These are phyloP conservation scores for Neelides folsomi DNA, from an alignment of 2,888 invertebrate species.

Conservation along the genomic window DNA sequence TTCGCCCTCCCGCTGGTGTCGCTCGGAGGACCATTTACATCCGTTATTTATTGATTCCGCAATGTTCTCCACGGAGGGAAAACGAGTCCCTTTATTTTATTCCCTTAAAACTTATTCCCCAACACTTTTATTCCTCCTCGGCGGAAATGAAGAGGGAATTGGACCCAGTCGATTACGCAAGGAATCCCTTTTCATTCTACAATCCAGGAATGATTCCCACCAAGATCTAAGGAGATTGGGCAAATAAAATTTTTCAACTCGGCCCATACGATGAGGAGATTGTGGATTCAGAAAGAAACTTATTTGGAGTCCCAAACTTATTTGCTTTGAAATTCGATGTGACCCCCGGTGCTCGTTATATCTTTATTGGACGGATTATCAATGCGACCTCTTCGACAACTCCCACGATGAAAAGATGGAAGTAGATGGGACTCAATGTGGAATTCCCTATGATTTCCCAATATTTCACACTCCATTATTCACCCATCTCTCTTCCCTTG, in stretches of 20 bases:
- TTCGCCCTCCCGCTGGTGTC: background rate
- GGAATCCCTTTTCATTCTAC: background rate
- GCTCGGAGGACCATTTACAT: too few species aligned
- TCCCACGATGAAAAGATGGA: too few species aligned
- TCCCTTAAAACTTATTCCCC: constrained; percentile 7
- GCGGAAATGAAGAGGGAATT: background rate
- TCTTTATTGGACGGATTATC: constrained; percentile 13
- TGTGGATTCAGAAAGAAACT: constrained; percentile 3
- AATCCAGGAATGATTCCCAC: background rate
- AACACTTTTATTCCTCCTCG: constrained; percentile 1
- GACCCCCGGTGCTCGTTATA: constrained; percentile 20
- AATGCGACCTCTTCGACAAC: background rate
- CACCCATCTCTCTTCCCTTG: too few species aligned
- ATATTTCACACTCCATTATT: too few species aligned
- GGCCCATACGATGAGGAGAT: background rate
- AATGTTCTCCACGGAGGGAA: background rate
- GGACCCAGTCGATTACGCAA: background rate
- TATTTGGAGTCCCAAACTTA: constrained; percentile 6
- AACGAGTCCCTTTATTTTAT: constrained; percentile 7
- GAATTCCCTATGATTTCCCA: too few species aligned
- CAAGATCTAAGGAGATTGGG: constrained; percentile 2
- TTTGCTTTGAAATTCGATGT: constrained; percentile 14
- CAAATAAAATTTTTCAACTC: background rate
- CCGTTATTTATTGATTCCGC: too few species aligned
- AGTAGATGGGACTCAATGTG: too few species aligned